Evolutionary conservation across 2,113 vertebrate genomes (phyloP), one percentile per base, ranked within the genome.

Genomic region (Aptenodytes forsteri): DNA sequence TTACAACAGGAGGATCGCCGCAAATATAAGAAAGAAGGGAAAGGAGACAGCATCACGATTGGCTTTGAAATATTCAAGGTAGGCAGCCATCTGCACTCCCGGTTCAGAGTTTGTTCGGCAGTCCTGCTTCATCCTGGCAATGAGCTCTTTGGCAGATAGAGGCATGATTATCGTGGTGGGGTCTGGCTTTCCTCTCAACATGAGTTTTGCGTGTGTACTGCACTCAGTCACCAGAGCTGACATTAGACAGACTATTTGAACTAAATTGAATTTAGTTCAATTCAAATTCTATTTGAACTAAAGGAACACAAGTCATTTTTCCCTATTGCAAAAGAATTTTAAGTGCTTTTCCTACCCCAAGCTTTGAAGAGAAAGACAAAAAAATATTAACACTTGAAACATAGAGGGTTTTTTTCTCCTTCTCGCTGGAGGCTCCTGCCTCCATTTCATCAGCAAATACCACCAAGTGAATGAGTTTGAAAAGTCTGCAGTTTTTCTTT

Each of bases 51-150:
- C 95, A 97, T 99, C 42, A 98, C 97, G 17, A 98, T 99, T 9
- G 99, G 99, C 82, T 99, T 99, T 87, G 92, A 98, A 61, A 95
- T 99, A 79, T 97, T 99, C 52, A 99, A 99, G 99, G 99, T 99
- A 97, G 81, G 90, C 77, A 87, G 77, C 21, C 38, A 17, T 20
- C 59, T 78, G 66, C 44, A 9, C 23, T 80, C 44, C 29, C 83
- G 75, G 21, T 26, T 36, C 34, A 76, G 56, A 81, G 38, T 38
- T 46, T 17, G 46, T 23, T 42, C 87, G 27, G 55, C 19, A n/a
- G 19, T 11, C 32, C 66, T 87, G 36, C 19, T 83, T 49, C 84
- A 16, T 61, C 40, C 65, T 78, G 62, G 1, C 84, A 23, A 6
- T 8, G 58, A 72, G 27, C 30, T 55, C 47, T 61, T 21, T 30